Evolutionary conservation across 2,888 invertebrate genomes (phyloP), one percentile per base, ranked within the genome.

Genomic region (Trisateles emortualis): DNA sequence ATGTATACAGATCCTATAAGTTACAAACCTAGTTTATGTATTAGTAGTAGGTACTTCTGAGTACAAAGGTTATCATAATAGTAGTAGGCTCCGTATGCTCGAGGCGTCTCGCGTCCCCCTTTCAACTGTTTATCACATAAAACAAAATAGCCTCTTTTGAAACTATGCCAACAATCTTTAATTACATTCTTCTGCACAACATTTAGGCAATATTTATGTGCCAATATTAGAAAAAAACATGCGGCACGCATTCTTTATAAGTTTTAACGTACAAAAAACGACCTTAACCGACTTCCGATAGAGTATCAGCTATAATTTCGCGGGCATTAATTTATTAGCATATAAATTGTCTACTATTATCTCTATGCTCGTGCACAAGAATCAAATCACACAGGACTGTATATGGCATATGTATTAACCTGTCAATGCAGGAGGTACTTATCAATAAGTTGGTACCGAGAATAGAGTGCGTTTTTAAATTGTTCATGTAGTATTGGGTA

Each of bases 311-410:
- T 73, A 68, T 74, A 74, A 81, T 78, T 74, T 77, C 67, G 76
- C 78, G 68, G 62, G 60, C 76, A 76, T 77, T 68, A 59, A 59
- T 59, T 74, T 66, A 77, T 70, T 60, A 65, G 43, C 79, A 79
- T 79, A 78, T 63, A 80, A 78, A 80, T 76, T 71, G 73, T 67
- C 60, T 59, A 64, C 65, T 63, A 76, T 76, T 77, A 73, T 68
- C 64, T 68, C 40, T 56, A 62, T 63, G 56, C 53, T 50, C 63
- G 55, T 56, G 57, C 58, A 55, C 59, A 64, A 52, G 54, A 65
- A 64, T 66, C 64, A 49, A 66, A 60, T 36, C 57, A 40, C 52
- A 32, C 52, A 30, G 33, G 17, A 29, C 13, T 30, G 24, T 42
- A n/a, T 55, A 45, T 54, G 52, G 59, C 64, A 59, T 67, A 71